Base-by-base conservation (phyloP, 1,140 invertebrate species). In the Dendroctonus valens region DNA sequence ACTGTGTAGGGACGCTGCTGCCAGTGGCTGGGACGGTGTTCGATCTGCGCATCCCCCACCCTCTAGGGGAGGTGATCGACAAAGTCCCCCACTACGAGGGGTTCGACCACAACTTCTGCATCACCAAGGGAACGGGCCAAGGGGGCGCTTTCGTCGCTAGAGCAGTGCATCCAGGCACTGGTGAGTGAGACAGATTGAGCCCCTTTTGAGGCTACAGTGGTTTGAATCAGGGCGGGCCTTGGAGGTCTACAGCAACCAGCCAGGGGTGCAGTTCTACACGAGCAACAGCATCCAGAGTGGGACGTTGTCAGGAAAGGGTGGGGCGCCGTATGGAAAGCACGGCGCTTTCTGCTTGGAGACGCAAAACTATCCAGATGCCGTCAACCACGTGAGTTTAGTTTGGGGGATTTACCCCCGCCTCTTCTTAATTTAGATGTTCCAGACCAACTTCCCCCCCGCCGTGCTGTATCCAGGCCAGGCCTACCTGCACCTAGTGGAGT, bases 261-360 rank as follows among this genome's bases (percentile, higher is more conserved):
- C 92, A 0, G 94, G 93, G 7, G 84, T 97, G 7, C 93, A 96
- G 73, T 88, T 98, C 71, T 97, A 97, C 75, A 96, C 94, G 0
- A 80, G 84, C 0, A 91, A 94, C 75, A 88, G 82, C 74, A 77
- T 97, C 2, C 90, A 3, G 58, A 63, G 69, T 59, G 41, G 59
- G 55, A 46, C 7, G 67, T 14, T 42, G 52, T 51, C 41, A 3
- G 94, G 93, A 4, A 95, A 96, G 80, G 78, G 68, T 26, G 70
- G 80, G 1, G 86, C 86, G 0, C 70, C 77, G 0, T 97, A 96
- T 75, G 83, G 83, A n/a, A 86, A 87, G 68, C 92, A 96, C 69
- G 89, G 87, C 0, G 91, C 89, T 0, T 89, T 97, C 68, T 96
- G 92, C 75, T 81, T 97, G 42, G 93, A 97, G 79, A 93, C 94